A percentile compares a stretch with the other conserved stretches of the same genome.
phyloP scores from a whole-genome alignment of 2,888 invertebrate species.

The Phyllotreta cruciferae region DNA sequence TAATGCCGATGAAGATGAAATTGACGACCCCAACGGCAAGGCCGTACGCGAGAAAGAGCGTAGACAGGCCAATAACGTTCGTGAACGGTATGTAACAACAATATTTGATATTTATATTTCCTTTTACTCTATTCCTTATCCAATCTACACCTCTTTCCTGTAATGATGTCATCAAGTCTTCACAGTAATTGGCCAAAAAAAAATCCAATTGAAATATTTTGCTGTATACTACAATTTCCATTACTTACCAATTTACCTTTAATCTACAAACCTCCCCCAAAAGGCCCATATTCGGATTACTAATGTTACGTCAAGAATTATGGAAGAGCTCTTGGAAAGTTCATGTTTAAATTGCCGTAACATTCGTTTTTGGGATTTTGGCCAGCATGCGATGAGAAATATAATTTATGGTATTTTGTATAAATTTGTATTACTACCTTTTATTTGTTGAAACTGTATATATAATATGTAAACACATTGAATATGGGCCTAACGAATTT shows the following conservation, averaged over 20 bases:
- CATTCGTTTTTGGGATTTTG: slow-evolving; percentile 59
- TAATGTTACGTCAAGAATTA: slow-evolving; percentile 56
- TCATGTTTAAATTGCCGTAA: slow-evolving; percentile 48
- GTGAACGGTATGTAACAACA: slow-evolving; percentile 84
- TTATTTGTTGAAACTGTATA: slow-evolving; percentile 33
- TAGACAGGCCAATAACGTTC: slow-evolving; percentile 95
- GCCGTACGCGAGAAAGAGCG: slow-evolving; percentile 94
- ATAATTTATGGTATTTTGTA: too few species aligned
- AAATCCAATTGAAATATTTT: too few species aligned
- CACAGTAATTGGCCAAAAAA: too few species aligned
- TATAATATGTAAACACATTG: slow-evolving; percentile 52
- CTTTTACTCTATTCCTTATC: slow-evolving; percentile 8
- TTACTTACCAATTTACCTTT: neutral
- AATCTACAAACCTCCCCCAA: neutral
- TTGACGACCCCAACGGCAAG: slow-evolving; percentile 86
- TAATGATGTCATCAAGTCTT: too few species aligned
- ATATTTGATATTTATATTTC: slow-evolving; percentile 35
- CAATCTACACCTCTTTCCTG: neutral
- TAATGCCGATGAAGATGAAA: slow-evolving; percentile 82
- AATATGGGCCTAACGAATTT: slow-evolving; percentile 54
- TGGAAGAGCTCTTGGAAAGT: slow-evolving; percentile 4
- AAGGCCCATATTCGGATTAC: slow-evolving; percentile 64
- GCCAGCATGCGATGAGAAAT: slow-evolving; percentile 55
- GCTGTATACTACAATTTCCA: too few species aligned
- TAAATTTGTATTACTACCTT: slow-evolving; percentile 42